These are phyloP conservation scores for Nebria brevicollis DNA, from an alignment of 2,888 invertebrate species.

Conservation along the genomic window DNA sequence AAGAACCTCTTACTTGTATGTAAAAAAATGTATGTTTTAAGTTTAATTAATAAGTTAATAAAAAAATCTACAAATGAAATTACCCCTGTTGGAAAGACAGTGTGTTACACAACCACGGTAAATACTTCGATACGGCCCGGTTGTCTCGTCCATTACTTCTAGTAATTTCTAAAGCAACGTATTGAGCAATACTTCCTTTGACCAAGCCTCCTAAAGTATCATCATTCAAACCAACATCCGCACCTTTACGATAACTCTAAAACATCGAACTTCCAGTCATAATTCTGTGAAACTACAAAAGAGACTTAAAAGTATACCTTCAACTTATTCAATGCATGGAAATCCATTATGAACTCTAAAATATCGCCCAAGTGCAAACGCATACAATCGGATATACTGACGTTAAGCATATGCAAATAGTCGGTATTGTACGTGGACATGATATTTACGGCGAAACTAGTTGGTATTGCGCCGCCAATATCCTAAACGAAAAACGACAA, in stretches of 20 bases:
- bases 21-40: no score
- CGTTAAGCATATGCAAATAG: slow-evolving; percentile 70
- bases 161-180: slow-evolving; percentile 93
- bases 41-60: slow-evolving; percentile 42
- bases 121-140: slow-evolving; percentile 79
- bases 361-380: slow-evolving; percentile 91
- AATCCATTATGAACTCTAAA: slow-evolving; percentile 94
- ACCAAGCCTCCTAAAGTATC: slow-evolving; percentile 96
- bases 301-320: slow-evolving; percentile 72
- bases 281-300: slow-evolving; percentile 9
- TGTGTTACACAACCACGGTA: slow-evolving; percentile 91
- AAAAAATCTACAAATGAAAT: slow-evolving; percentile 25
- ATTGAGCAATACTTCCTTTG: slow-evolving; percentile 95
- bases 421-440: slow-evolving; percentile 59
- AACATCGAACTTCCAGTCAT: slow-evolving; percentile 6
- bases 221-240: slow-evolving; percentile 80
- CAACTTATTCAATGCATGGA: slow-evolving; percentile 95
- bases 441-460: slow-evolving; percentile 76
- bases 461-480: slow-evolving; percentile 86
- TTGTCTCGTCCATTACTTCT: slow-evolving; percentile 87
- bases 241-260: slow-evolving; percentile 77
- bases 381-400: slow-evolving; percentile 95
- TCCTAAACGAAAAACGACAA: slow-evolving; percentile 64
- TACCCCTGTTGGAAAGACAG: slow-evolving; percentile 85
- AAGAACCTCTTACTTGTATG: neutral